Evolutionary conservation across 2,113 vertebrate genomes (phyloP), one percentile per base, ranked within the genome.

Genomic region (Oryzias javanicus): DNA sequence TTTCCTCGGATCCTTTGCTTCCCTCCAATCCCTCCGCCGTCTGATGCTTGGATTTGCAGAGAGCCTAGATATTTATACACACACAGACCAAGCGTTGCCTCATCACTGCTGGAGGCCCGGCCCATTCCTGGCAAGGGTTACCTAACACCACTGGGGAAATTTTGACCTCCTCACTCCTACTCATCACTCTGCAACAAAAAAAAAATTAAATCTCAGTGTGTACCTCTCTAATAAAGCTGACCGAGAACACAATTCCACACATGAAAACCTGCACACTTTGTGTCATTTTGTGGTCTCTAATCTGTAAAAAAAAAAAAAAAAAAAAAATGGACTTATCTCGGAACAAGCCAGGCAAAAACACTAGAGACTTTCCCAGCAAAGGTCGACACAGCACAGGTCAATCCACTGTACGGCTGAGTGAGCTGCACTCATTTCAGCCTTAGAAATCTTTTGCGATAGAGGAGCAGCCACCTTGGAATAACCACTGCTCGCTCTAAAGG

Each of bases 111-210:
- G 59, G 44, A 74, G 62, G 73, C 60, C 20, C 52, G 1, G 67
- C 81, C 79, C 64, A 66, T 88, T 91, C 81, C 84, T 68, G 81
- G 67, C 78, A 89, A 53, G 49, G 22, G 76, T 92, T 89, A 63
- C 79, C 51, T 68, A 89, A 91, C 66, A 60, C 47, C 48, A 44
- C 17, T 42, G 52, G 68, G 82, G 72, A 80, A 84, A 49, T 82
- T 79, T 50, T 73, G 77, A 73, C 81, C 79, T 77, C 71, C 49
- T 64, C 15, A 27, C 74, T 64, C 46, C 65, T 58, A 6, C 25
- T 59, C 40, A 41, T 46, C 49, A 27, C 12, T 13, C 51, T 47
- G n/a, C 17, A 55, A 53, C 53, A 52, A 5, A 6, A 22, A 14
- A 71, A 62, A 53, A 70, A 35, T 68, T 70, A 47, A 27, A 69